Evolutionary conservation across 2,888 invertebrate genomes (phyloP).

Genomic region (Lochmaea capreae): DNA sequence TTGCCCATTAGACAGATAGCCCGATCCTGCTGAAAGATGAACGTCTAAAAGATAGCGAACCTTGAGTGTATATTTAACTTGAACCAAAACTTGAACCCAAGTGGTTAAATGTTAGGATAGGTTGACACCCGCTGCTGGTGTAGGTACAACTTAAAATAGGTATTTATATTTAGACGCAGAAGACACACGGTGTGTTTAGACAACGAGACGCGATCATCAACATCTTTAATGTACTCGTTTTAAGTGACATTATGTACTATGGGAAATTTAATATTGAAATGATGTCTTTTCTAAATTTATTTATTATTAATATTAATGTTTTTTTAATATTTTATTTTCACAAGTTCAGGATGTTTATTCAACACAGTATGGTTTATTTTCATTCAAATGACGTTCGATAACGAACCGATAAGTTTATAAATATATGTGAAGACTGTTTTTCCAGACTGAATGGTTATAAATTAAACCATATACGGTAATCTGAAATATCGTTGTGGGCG

Average conservation of each 20-base stretch:
- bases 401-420: too few species aligned
- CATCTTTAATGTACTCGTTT: constrained; percentile 31
- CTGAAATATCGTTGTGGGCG: too few species aligned
- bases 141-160: constrained; percentile 54
- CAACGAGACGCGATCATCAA: constrained; percentile 51
- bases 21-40: constrained; percentile 6
- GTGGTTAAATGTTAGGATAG: constrained; percentile 61
- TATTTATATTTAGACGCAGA: constrained; percentile 53
- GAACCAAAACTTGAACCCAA: constrained; percentile 58
- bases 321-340: not conserved
- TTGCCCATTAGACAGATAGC: not conserved
- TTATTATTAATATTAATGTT: not conserved
- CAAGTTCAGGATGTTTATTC: too few species aligned
- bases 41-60: constrained; percentile 10
- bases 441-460: too few species aligned
- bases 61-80: constrained; percentile 46
- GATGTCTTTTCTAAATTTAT: not conserved
- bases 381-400: too few species aligned
- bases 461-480: too few species aligned
- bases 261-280: not conserved
- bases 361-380: too few species aligned
- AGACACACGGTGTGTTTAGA: constrained; percentile 50
- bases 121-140: constrained; percentile 59
- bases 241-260: not conserved
- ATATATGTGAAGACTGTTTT: too few species aligned